Evolutionary conservation across 1,140 invertebrate species (phyloP).

Genomic region (Idris sp.): DNA sequence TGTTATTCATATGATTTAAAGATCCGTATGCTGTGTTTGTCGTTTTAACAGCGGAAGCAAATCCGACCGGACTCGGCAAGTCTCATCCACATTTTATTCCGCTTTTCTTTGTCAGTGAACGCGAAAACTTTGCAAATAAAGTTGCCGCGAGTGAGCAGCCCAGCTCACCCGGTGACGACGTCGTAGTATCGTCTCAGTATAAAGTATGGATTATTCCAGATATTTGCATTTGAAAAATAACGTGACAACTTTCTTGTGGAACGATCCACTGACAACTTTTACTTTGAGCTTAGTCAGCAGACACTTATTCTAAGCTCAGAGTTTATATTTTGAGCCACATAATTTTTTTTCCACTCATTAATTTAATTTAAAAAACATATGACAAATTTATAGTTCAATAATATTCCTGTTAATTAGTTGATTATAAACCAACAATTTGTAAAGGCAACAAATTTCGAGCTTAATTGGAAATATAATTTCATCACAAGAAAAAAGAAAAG

Average conservation of each 20-base stretch:
- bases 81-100: constrained; percentile 43
- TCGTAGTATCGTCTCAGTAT: constrained; percentile 70
- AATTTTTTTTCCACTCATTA: constrained; percentile 18
- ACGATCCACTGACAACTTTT: constrained; percentile 62
- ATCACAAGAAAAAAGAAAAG: too few species aligned
- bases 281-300: constrained; percentile 59
- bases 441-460: too few species aligned
- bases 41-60: constrained; percentile 54
- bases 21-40: constrained; percentile 46
- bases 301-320: constrained; percentile 58
- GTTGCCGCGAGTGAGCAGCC: constrained; percentile 64
- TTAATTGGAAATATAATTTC: too few species aligned
- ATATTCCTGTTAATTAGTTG: too few species aligned
- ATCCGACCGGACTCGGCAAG: constrained; percentile 51
- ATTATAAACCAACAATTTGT: too few species aligned
- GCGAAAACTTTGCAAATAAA: constrained; percentile 72
- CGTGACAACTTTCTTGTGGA: constrained; percentile 67
- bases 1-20: constrained; percentile 52
- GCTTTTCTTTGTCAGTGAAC: constrained; percentile 50
- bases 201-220: constrained; percentile 78
- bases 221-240: constrained; percentile 78
- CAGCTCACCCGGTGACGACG: constrained; percentile 60
- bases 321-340: constrained; percentile 53
- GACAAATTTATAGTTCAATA: too few species aligned
- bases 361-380: too few species aligned